phyloP scores from a whole-genome alignment of 2,113 vertebrate genomes.

The Nyctibius bracteatus region DNA sequence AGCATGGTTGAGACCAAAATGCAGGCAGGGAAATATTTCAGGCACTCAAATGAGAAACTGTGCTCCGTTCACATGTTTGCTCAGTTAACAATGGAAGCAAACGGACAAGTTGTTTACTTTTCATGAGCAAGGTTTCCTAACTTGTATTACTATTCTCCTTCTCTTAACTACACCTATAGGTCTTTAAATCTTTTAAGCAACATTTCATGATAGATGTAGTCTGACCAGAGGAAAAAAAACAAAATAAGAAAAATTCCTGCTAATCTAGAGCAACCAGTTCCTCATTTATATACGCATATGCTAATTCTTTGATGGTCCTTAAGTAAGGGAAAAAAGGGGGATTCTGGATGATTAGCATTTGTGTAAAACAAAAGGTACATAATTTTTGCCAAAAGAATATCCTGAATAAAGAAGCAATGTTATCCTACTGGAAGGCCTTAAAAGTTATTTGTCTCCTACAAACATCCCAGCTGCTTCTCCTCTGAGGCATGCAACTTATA shows the following conservation, averaged over 20 bases:
- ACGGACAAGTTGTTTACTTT: background rate
- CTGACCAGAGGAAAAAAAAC: background rate
- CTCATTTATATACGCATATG: background rate
- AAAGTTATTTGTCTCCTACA: background rate
- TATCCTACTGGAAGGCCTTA: background rate
- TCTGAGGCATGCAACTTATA: background rate
- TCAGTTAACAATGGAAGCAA: background rate
- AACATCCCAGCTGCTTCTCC: background rate
- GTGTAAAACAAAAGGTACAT: background rate
- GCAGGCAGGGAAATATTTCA: background rate
- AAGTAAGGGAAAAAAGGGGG: background rate
- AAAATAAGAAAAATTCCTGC: background rate
- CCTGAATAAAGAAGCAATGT: background rate
- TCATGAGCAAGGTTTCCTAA: background rate
- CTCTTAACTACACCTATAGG: background rate
- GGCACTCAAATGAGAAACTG: fast-evolving
- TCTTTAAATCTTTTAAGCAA: background rate
- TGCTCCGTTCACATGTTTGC: background rate
- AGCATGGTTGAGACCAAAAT: background rate
- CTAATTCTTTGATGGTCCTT: background rate
- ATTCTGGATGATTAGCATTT: background rate
- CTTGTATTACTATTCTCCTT: background rate
- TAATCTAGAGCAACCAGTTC: background rate
- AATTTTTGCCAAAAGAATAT: background rate
- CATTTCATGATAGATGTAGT: fast-evolving